These are phyloP conservation scores for Apotomis betuletana DNA, from an alignment of 2,888 invertebrate species.

Conservation along the genomic window DNA sequence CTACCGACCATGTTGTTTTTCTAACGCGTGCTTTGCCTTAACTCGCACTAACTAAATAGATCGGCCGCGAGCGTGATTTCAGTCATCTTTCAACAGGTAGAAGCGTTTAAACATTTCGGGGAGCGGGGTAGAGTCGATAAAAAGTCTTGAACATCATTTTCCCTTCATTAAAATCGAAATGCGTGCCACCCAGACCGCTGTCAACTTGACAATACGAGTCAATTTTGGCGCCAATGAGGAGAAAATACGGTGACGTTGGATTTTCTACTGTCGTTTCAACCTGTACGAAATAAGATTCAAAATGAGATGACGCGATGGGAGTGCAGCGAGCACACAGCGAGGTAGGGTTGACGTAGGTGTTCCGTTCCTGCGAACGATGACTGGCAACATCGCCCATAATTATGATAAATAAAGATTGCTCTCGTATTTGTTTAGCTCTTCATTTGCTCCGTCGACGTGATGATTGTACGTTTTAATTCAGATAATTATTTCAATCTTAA, in stretches of 20 bases:
- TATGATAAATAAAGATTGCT: constrained; percentile 77
- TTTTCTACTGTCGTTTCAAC: constrained; percentile 20
- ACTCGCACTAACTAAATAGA: constrained; percentile 57
- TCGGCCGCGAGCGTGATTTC: constrained; percentile 60
- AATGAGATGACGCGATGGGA: constrained; percentile 42
- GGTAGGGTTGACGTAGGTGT: constrained; percentile 69
- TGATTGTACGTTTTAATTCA: constrained; percentile 54
- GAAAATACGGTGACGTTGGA: constrained; percentile 29
- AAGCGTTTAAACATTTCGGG: background rate
- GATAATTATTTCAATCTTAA: constrained; percentile 37
- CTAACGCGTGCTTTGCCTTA: constrained; percentile 47
- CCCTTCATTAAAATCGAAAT: constrained; percentile 58
- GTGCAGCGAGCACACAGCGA: constrained; percentile 31
- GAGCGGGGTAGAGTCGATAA: constrained; percentile 16
- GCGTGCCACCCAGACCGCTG: constrained; percentile 74
- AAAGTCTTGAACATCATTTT: constrained; percentile 39
- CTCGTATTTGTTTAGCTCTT: constrained; percentile 80
- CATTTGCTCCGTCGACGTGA: constrained; percentile 67
- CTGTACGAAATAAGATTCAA: constrained; percentile 47
- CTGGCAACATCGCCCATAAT: constrained; percentile 70
- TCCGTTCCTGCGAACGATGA: constrained; percentile 78
- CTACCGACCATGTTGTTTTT: constrained; percentile 42
- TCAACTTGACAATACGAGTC: constrained; percentile 73
- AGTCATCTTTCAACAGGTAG: constrained; percentile 48
- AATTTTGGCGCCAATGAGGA: constrained; percentile 74